phyloP scores from a whole-genome alignment of 2,888 invertebrate species.

The Alsophila aescularia region DNA sequence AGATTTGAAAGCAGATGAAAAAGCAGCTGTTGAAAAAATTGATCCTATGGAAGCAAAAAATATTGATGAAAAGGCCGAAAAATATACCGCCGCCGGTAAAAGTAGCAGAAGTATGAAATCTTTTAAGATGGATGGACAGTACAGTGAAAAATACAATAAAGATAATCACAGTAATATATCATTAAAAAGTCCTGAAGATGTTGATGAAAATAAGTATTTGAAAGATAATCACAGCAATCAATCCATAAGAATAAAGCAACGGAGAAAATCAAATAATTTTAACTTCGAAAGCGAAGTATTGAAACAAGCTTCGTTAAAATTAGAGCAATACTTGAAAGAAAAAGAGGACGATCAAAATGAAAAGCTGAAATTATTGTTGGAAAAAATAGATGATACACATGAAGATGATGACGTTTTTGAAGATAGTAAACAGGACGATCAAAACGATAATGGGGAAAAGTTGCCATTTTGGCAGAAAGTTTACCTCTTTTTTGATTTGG shows the following conservation, averaged over 20 bases:
- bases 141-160: conserved; percentile 66
- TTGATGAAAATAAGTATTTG: conserved; percentile 72
- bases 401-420: conserved; percentile 63
- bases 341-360: conserved; percentile 57
- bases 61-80: conserved; percentile 70
- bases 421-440: conserved; percentile 45
- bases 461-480: conserved; percentile 83
- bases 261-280: conserved; percentile 82
- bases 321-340: conserved; percentile 79
- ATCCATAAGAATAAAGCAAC: conserved; percentile 61
- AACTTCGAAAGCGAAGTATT: conserved; percentile 85
- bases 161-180: conserved; percentile 68
- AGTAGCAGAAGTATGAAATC: conserved; percentile 71
- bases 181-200: conserved; percentile 69
- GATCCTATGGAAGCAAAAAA: conserved; percentile 69
- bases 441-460: conserved; percentile 55
- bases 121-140: conserved; percentile 73
- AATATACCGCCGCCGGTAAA: conserved; percentile 55
- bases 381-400: conserved; percentile 53
- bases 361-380: conserved; percentile 65
- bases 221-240: conserved; percentile 79
- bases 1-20: conserved; percentile 81
- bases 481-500: conserved; percentile 88
- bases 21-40: conserved; percentile 70
- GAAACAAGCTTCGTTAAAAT: conserved; percentile 81